Conservation (phyloP, 2,113 vertebrate genomes). For the Gila orcuttii region DNA sequence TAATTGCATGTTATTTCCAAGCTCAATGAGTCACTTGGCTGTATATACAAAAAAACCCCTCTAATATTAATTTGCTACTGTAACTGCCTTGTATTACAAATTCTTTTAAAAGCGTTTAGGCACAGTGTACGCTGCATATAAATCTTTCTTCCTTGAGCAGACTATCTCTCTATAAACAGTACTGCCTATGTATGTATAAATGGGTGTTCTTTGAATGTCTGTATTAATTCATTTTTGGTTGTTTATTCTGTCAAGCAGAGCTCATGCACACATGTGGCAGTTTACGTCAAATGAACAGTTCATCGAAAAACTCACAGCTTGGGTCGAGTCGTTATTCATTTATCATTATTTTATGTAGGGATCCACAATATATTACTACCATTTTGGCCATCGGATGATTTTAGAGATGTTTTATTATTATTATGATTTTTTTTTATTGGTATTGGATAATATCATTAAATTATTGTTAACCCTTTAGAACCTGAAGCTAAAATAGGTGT, state of each 20-base stretch:
- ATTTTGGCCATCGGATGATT: no score
- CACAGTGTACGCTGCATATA: not conserved
- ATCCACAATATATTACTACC: no score
- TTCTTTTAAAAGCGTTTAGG: not conserved
- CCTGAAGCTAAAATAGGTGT: no score
- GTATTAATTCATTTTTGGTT: not conserved
- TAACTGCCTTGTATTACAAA: slow-evolving; percentile 24
- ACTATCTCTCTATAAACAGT: not conserved
- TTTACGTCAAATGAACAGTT: no score
- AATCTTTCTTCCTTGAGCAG: slow-evolving; percentile 4
- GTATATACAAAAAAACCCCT: slow-evolving; percentile 21
- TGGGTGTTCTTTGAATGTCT: not conserved
- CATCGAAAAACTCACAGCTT: no score
- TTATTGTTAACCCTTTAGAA: no score
- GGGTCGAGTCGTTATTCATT: no score
- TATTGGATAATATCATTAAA: no score
- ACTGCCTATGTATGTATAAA: slow-evolving; percentile 1
- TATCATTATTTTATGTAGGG: no score
- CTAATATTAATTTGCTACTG: slow-evolving; percentile 19
- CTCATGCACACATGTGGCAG: no score
- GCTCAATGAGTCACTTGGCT: slow-evolving; percentile 18
- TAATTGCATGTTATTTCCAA: slow-evolving; percentile 26
- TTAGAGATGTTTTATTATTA: no score
- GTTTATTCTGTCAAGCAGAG: not conserved
- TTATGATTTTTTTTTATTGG: no score